Conservation (phyloP, 1,140 invertebrate genomes). For the Drosophila sturtevanti region DNA sequence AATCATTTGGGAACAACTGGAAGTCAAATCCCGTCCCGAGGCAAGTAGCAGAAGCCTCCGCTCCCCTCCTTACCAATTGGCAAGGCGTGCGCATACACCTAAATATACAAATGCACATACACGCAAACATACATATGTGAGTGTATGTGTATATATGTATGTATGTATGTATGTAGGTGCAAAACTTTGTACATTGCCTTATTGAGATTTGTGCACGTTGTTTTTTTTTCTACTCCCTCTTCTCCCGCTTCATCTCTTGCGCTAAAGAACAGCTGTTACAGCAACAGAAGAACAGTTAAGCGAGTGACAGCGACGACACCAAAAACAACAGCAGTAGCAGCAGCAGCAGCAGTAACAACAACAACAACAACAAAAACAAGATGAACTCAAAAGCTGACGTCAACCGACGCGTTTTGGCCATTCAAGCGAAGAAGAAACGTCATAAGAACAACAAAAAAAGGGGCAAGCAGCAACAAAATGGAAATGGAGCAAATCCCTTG, state of each 20-base stretch:
- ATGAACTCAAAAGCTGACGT: conserved; percentile 94
- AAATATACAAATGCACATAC: conserved; percentile 33
- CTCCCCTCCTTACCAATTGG: conserved; percentile 31
- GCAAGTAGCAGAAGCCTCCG: conserved; percentile 53
- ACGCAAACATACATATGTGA: background rate
- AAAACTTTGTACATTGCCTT: conserved; percentile 66
- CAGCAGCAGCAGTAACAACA: conserved; percentile 31
- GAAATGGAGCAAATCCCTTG: conserved; percentile 31
- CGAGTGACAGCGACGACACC: conserved; percentile 45
- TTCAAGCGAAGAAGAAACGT: conserved; percentile 94
- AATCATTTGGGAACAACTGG: conserved; percentile 62
- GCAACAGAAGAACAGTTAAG: conserved; percentile 54
- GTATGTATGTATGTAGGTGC: conserved; percentile 34
- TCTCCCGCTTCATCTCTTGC: conserved; percentile 19
- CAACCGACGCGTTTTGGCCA: conserved; percentile 92
- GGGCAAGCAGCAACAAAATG: conserved; percentile 83
- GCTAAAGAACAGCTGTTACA: conserved; percentile 70
- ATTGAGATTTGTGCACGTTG: conserved; percentile 73
- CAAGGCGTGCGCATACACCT: conserved; percentile 54
- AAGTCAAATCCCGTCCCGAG: conserved; percentile 37
- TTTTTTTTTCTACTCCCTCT: conserved; percentile 33
- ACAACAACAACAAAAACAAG: conserved; percentile 46
- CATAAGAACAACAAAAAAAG: conserved; percentile 93
- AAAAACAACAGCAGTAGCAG: conserved; percentile 16
- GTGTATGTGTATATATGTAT: background rate